These are phyloP conservation scores for Eucidaris tribuloides DNA, from an alignment of 35 echinoderm and acorn worm species.

Conservation along the genomic window DNA sequence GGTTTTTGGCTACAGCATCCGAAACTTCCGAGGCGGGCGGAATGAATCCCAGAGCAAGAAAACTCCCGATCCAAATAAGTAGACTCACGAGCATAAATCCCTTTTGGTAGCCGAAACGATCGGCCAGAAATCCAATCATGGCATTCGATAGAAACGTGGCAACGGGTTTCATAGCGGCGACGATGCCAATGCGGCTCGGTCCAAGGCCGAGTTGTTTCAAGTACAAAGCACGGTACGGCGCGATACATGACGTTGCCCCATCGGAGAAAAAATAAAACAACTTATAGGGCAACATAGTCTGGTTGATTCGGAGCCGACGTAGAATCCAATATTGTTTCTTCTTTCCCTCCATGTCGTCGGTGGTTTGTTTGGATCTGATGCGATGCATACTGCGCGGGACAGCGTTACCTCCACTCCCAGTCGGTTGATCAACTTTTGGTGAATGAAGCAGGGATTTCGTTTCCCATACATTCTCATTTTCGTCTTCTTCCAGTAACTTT, in stretches of 20 bases:
- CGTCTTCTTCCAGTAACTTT: too few species aligned
- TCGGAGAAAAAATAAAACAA: constrained; percentile 68
- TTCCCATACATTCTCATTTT: too few species aligned
- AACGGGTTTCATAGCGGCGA: constrained; percentile 60
- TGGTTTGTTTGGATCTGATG: too few species aligned
- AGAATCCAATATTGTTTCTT: not conserved
- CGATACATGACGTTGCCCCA: constrained; percentile 53
- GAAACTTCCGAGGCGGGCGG: constrained; percentile 9
- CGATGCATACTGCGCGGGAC: too few species aligned
- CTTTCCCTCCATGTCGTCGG: not conserved
- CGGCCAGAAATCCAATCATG: constrained; percentile 41
- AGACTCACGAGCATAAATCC: constrained; percentile 32
- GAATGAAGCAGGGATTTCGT: too few species aligned
- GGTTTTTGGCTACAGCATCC: not conserved
- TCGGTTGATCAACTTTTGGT: too few species aligned
- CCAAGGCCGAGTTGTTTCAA: constrained; percentile 66
- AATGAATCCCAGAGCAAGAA: constrained; percentile 51
- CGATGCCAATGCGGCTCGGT: constrained; percentile 53
- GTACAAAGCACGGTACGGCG: constrained; percentile 52
- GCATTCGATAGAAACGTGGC: constrained; percentile 53
- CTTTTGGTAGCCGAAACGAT: constrained; percentile 39
- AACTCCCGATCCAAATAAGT: constrained; percentile 32
- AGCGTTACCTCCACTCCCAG: too few species aligned
- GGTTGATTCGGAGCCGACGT: constrained; percentile 29
- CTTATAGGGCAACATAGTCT: constrained; percentile 56